Evolutionary conservation across 2,797 vertebrate genomes (phyloP), one percentile per base, ranked within the genome.

Genomic region (Centroberyx gerrardi): DNA sequence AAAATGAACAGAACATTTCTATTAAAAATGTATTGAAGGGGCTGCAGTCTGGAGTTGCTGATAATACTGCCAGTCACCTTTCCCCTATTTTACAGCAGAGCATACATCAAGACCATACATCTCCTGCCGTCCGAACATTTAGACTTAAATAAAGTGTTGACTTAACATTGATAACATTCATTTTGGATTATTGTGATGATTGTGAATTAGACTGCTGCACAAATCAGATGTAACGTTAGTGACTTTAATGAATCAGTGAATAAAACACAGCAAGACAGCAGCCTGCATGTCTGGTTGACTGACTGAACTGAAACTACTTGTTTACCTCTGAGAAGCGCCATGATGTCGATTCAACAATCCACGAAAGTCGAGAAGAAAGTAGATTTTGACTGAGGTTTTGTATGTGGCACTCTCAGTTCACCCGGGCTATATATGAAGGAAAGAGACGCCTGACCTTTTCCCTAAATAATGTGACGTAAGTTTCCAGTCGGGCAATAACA

Each of bases 261-360:
- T 3, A 48, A n/a, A 9, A 51, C 6, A 22, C n/a, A 49, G 33
- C 48, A 68, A 14, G 5, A 51, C 18, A 58, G 14, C 14, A 36
- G 12, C 15, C 18, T 22, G 38, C 13, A 53, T 8, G 4, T 1
- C 0, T 18, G 18, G 9, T 28, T 22, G 55, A 9, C 29, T 17
- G 2, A 0, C 62, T 5, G 2, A 74, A 44, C 0, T 31, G 6
- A 69, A 69, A 61, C 0, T 33, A 22, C 51, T 18, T 28, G 8
- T 70, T 91, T 94, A 95, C 95, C 94, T 96, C 95, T 90, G 65
- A 95, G 84, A 18, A 96, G 93, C 2, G 94, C 86, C 94, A 95
- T 95, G 61, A 60, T 81, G 66, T 18, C 38, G 60, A 18, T 64
- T 76, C 28, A 74, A 46, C 13, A 28, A 33, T n/a, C 27, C 22